Conservation (phyloP, 1,140 invertebrate species). For the Zaprionus inermis region DNA sequence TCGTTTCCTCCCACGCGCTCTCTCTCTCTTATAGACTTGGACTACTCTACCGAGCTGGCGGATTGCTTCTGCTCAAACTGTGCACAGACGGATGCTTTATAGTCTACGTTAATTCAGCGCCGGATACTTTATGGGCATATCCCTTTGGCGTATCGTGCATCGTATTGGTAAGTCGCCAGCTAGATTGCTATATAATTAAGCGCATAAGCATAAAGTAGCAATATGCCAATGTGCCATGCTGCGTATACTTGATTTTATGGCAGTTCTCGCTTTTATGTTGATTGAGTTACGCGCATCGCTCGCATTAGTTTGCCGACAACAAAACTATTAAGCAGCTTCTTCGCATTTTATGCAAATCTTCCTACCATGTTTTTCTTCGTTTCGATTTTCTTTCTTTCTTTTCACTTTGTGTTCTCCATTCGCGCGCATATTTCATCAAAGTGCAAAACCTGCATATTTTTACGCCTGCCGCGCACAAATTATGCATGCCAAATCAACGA, state of each 20-base stretch:
- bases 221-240: constrained; percentile 11
- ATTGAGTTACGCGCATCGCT: constrained; percentile 31
- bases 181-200: constrained; percentile 61
- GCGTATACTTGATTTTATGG: constrained; percentile 41
- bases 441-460: constrained; percentile 74
- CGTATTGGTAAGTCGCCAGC: constrained; percentile 85
- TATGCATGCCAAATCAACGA: constrained; percentile 75
- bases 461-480: constrained; percentile 56
- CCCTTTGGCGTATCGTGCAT: constrained; percentile 86
- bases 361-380: constrained; percentile 19
- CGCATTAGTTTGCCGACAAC: constrained; percentile 30
- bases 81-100: constrained; percentile 86
- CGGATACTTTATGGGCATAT: constrained; percentile 86
- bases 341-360: constrained; percentile 63
- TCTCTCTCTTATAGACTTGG: constrained; percentile 84
- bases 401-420: constrained; percentile 25
- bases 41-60: constrained; percentile 86
- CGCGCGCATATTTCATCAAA: constrained; percentile 75
- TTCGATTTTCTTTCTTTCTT: not conserved
- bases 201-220: constrained; percentile 6
- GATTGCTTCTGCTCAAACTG: constrained; percentile 86
- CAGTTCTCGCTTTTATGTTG: constrained; percentile 30
- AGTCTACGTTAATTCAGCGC: constrained; percentile 86
- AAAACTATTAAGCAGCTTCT: constrained; percentile 59
- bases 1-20: not conserved